Evolutionary conservation across 2,113 vertebrate genomes (phyloP).

Genomic region (Uropsilus gracilis): DNA sequence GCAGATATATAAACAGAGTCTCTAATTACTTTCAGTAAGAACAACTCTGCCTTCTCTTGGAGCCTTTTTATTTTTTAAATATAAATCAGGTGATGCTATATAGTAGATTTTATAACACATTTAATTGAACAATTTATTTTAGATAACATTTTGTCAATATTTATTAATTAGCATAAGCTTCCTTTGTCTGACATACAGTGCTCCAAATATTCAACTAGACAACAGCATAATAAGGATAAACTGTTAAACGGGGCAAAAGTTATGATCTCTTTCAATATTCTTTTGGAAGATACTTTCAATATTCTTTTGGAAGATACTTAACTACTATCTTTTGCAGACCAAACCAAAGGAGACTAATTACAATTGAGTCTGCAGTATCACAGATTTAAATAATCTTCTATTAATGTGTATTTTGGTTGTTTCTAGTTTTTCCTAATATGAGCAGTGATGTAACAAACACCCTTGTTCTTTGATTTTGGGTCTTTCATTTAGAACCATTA

Average conservation of each 20-base stretch:
- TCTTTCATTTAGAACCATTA: neutral
- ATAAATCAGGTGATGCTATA: neutral
- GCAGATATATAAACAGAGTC: neutral
- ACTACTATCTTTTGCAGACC: constrained; percentile 29
- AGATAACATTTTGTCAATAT: neutral
- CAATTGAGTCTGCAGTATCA: neutral
- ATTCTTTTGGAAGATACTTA: neutral
- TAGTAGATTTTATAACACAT: neutral
- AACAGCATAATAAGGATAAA: neutral
- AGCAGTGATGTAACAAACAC: neutral
- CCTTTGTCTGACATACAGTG: neutral
- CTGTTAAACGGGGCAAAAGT: neutral
- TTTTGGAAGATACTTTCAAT: neutral
- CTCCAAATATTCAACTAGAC: neutral
- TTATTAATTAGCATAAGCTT: neutral
- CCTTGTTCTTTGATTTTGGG: neutral
- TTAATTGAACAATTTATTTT: neutral
- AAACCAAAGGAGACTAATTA: neutral
- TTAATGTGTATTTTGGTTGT: neutral
- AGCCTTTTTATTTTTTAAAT: neutral
- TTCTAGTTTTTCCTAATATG: neutral
- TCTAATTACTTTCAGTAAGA: constrained; percentile 5
- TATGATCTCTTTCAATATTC: neutral
- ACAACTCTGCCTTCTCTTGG: neutral
- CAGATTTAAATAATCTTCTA: neutral